Conservation (phyloP, 2,888 invertebrate species). For the Polylopha cassiicola region DNA sequence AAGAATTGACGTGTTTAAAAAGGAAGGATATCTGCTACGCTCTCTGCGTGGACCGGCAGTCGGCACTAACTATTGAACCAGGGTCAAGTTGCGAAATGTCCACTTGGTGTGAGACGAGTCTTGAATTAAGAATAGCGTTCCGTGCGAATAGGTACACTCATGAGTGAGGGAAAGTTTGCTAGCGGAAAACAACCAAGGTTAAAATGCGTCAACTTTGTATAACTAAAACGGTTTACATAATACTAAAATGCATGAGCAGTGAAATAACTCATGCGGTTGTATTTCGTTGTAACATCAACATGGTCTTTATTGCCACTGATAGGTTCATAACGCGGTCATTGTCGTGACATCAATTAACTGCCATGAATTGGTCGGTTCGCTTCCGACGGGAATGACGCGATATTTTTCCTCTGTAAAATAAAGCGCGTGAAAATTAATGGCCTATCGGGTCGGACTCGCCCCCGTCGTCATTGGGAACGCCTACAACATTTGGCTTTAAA, state of each 20-base stretch:
- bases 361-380: slow-evolving; percentile 41
- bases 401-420: slow-evolving; percentile 40
- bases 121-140: slow-evolving; percentile 53
- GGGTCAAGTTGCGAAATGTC: slow-evolving; percentile 40
- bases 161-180: slow-evolving; percentile 17
- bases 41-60: slow-evolving; percentile 2
- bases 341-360: slow-evolving; percentile 50
- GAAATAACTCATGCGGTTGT: slow-evolving; percentile 12
- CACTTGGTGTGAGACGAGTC: slow-evolving; percentile 29
- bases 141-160: slow-evolving; percentile 31
- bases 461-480: slow-evolving; percentile 32
- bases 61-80: slow-evolving; percentile 14
- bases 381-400: slow-evolving; percentile 34
- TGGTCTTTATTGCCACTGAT: slow-evolving; percentile 39
- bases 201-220: no score
- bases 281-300: slow-evolving; percentile 15
- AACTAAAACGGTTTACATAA: no score
- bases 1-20: slow-evolving; percentile 12
- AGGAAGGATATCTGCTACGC: slow-evolving; percentile 20
- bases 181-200: no score
- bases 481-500: slow-evolving; percentile 25
- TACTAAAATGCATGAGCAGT: slow-evolving; percentile 4
- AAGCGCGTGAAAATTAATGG: slow-evolving; percentile 40
- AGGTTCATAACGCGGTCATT: slow-evolving; percentile 46
- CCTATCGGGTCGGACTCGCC: slow-evolving; percentile 29